Conservation (phyloP, 2,797 vertebrate genomes). For the Labeo calbasu region DNA sequence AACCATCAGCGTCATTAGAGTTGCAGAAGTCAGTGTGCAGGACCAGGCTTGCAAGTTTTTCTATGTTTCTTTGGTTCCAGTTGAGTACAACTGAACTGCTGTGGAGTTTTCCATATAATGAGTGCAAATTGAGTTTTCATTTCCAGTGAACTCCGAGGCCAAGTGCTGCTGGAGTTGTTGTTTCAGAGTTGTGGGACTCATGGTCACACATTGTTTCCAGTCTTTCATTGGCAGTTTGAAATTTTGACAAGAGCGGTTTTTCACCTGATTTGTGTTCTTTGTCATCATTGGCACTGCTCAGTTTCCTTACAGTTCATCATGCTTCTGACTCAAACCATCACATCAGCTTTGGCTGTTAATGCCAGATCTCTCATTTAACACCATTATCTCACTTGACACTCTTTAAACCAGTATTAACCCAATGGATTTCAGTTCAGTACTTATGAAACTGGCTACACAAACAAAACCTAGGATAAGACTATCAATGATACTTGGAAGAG, state of each 20-base stretch:
- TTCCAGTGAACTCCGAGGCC: conserved; percentile 32
- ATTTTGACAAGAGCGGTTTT: conserved; percentile 1
- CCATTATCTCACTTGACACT: conserved; percentile 64
- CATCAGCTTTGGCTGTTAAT: conserved; percentile 68
- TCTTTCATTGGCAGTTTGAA: conserved; percentile 28
- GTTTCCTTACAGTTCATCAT: conserved; percentile 49
- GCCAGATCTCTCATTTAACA: conserved; percentile 64
- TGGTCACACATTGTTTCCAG: conserved; percentile 34
- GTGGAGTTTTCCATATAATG: conserved; percentile 28
- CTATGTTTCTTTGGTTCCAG: conserved; percentile 29
- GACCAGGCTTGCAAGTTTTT: conserved; percentile 41
- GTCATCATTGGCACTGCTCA: background rate
- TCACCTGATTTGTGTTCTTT: conserved; percentile 30
- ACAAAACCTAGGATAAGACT: conserved; percentile 7
- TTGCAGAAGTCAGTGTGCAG: conserved; percentile 30
- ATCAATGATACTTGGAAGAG: conserved; percentile 23
- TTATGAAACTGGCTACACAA: conserved; percentile 55
- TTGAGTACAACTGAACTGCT: conserved; percentile 35
- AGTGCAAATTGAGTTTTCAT: conserved; percentile 34
- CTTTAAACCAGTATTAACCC: conserved; percentile 66
- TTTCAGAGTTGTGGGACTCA: conserved; percentile 6
- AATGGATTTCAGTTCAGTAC: conserved; percentile 48
- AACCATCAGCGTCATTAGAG: background rate
- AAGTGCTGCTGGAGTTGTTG: conserved; percentile 37
- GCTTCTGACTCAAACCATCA: conserved; percentile 50